These are phyloP conservation scores for Sebastolobus altivelis DNA, from an alignment of 2,797 vertebrate species.

Conservation along the genomic window DNA sequence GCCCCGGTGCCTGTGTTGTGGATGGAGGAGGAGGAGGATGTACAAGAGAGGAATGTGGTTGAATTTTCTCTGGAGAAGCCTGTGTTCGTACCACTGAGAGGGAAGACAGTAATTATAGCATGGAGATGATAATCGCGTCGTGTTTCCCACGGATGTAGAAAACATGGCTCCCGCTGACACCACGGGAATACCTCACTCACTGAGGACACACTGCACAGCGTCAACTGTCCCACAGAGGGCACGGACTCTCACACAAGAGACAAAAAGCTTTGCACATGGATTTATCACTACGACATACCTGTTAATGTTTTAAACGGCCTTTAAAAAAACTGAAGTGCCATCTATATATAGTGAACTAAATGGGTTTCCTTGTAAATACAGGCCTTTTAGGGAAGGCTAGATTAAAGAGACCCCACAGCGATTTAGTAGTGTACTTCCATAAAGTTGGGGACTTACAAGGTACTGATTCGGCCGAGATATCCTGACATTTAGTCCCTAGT, in stretches of 20 bases:
- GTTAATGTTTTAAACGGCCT: not conserved
- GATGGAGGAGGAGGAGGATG: slow-evolving; percentile 43
- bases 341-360: not conserved
- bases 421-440: not conserved
- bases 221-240: slow-evolving; percentile 6
- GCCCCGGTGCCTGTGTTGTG: slow-evolving; percentile 51
- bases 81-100: slow-evolving; percentile 45
- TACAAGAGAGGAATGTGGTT: slow-evolving; percentile 32
- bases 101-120: slow-evolving; percentile 65
- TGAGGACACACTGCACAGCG: not conserved
- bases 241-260: not conserved
- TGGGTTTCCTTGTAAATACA: not conserved
- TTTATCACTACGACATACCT: not conserved
- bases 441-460: not conserved
- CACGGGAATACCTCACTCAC: slow-evolving; percentile 7
- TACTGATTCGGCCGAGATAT: not conserved
- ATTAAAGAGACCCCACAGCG: not conserved
- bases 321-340: not conserved
- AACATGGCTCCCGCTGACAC: slow-evolving; percentile 24
- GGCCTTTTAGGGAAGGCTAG: not conserved
- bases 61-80: slow-evolving; percentile 46
- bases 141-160: slow-evolving; percentile 44
- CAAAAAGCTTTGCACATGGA: not conserved
- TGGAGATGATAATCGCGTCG: slow-evolving; percentile 52
- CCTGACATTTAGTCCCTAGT: not conserved